Base-by-base conservation (phyloP, 2,113 vertebrate genomes). In the Sialia sialis region DNA sequence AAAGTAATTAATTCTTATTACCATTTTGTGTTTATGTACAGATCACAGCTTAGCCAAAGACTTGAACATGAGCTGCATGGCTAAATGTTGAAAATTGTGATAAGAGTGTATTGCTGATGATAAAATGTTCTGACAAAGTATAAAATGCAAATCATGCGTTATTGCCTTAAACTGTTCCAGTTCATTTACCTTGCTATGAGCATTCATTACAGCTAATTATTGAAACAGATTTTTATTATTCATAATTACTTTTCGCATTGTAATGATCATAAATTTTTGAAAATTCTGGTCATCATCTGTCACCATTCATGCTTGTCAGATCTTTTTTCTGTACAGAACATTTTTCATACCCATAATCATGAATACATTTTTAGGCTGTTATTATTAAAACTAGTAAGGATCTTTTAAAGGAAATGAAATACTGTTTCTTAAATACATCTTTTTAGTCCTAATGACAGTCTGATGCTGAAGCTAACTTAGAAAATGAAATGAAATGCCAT, bases 141-240 rank as follows among this genome's bases (percentile, higher is more conserved):
- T 97, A 97, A 97, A 97, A 98, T 97, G 95, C 83, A 97, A 97
- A 98, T 97, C 13, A 6, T 88, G 59, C 96, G 94, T 91, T 96
- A 97, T 91, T 96, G 91, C 91, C 93, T 97, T 96, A 97, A 97
- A 97, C 97, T 95, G 87, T 97, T 98, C 79, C 96, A 96, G 95
- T 95, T 97, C 96, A 97, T 98, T 98, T 98, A 96, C 54, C 91
- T 97, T 84, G n/a, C 97, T 95, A 70, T 64, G 84, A 96, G 81
- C 95, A 97, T 97, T 96, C 96, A 97, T 98, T 98, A 97, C 18
- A 96, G 80, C 88, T 98, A 98, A 98, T 98, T 98, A 98, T 97
- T 94, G 89, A 96, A 97, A 98, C 93, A 96, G 94, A 97, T 97
- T 98, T 98, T 97, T 97, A 97, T 96, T 98, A 97, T 97, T 98